Base-by-base conservation (phyloP, 30 jellyfish, hydroid and myxozoan species). In the Rhopilema esculentum region DNA sequence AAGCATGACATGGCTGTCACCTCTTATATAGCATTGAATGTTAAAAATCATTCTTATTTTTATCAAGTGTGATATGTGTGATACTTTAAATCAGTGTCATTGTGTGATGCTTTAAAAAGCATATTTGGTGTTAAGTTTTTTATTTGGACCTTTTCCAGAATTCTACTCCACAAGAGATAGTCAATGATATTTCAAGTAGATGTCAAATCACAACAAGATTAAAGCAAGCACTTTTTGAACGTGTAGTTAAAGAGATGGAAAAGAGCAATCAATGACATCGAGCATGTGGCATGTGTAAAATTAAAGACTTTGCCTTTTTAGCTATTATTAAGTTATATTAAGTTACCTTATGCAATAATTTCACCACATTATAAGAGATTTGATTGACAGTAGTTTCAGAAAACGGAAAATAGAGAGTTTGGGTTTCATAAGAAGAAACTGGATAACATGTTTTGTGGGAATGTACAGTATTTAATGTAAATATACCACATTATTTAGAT, bases 71-170 rank as follows among this genome's bases (percentile, higher is more conserved):
- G n/a, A n/a, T n/a, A n/a, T n/a, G n/a, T n/a, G n/a, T n/a, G n/a
- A n/a, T n/a, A n/a, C n/a, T n/a, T n/a, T n/a, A n/a, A n/a, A n/a
- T n/a, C n/a, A n/a, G n/a, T n/a, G n/a, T n/a, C n/a, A n/a, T n/a
- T n/a, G n/a, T n/a, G n/a, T n/a, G n/a, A n/a, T n/a, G n/a, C n/a
- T n/a, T n/a, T n/a, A n/a, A n/a, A n/a, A n/a, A n/a, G n/a, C n/a
- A n/a, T n/a, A n/a, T n/a, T n/a, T n/a, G 18, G 22, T 20, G 78
- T 26, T 4, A 16, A 0, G 71, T 51, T 77, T 0, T 48, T 17
- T n/a, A n/a, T n/a, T n/a, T n/a, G n/a, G n/a, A n/a, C 8, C 26
- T 51, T 15, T 78, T 80, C 17, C 80, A 81, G 91, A 57, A 81
- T 68, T 66, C 83, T 17, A 25, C 52, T 23, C 75, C 83, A 1